Evolutionary conservation across 2,888 invertebrate species (phyloP), one percentile per base, ranked within the genome.

Genomic region (Mongoloraphidia duomilia): DNA sequence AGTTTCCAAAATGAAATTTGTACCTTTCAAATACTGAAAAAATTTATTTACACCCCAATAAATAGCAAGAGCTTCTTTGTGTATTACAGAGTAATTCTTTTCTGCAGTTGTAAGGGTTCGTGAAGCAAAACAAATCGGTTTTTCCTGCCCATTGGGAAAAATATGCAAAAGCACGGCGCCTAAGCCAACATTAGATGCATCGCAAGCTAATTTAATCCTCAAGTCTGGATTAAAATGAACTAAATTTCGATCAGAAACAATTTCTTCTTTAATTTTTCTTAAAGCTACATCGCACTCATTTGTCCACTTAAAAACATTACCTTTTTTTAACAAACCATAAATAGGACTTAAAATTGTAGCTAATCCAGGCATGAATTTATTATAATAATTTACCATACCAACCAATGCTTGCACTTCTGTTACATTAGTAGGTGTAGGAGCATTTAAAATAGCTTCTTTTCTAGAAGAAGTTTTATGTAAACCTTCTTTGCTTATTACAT

Each of bases 1-100:
- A 0, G 59, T 57, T 10, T 49, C 46, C 5, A 64, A 46, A 3
- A 51, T 53, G 55, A 64, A 64, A 34, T 57, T 51, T 11, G 53
- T 56, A 9, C 61, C 61, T 13, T 54, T 40, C 38, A 65, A 53
- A 56, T 63, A 65, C 48, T 63, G 60, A 50, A 60, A 56, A 51
- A 62, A 63, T 46, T 60, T 61, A n/a, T 50, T 50, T 2, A 59
- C 55, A 1, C 57, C 59, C 55, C 56, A 63, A 47, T 54, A 57
- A 53, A 63, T 63, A 12, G 60, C 60, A 44, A 61, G 53, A 1
- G 61, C 61, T 50, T 63, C 61, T 38, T 54, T 57, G 49, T 62
- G 58, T 8, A 61, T 59, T 0, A 57, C 55, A 2, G 58, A 57
- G 50, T 62, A 60, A 33, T 57, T 59, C 41, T 58, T 57, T 49